Evolutionary conservation across 2,797 vertebrate species (phyloP).

Genomic region (Falco berigora): DNA sequence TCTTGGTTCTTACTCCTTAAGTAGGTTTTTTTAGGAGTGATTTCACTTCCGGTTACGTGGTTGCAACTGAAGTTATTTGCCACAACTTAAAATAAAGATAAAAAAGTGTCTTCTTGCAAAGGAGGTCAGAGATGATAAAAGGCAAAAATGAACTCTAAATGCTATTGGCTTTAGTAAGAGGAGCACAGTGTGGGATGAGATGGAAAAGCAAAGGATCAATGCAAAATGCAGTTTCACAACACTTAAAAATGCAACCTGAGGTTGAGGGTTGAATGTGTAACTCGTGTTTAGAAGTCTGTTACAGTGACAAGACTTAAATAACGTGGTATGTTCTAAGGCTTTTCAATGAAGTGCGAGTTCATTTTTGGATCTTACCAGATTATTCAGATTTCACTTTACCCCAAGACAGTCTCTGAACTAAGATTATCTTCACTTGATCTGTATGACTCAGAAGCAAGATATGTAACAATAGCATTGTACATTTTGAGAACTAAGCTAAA

Average conservation of each 20-base stretch:
- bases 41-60: neutral
- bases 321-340: neutral
- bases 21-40: neutral
- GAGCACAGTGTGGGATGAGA: neutral
- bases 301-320: neutral
- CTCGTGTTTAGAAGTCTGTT: neutral
- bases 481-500: neutral
- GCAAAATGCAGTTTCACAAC: neutral
- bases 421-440: constrained; percentile 8
- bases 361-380: constrained; percentile 25
- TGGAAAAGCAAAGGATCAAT: neutral
- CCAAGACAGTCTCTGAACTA: neutral
- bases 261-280: neutral
- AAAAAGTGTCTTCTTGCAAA: neutral
- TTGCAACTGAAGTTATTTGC: neutral
- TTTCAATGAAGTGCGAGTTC: neutral
- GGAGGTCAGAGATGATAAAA: neutral
- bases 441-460: neutral
- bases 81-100: neutral
- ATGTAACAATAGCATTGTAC: neutral
- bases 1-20: neutral
- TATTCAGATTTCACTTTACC: neutral
- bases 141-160: neutral
- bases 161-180: neutral
- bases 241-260: neutral